Percentiles rank a stretch among this genome's conserved stretches.
These are phyloP conservation scores for Dascillus cervinus DNA, from an alignment of 2,888 invertebrate species.

Conservation along the genomic window DNA sequence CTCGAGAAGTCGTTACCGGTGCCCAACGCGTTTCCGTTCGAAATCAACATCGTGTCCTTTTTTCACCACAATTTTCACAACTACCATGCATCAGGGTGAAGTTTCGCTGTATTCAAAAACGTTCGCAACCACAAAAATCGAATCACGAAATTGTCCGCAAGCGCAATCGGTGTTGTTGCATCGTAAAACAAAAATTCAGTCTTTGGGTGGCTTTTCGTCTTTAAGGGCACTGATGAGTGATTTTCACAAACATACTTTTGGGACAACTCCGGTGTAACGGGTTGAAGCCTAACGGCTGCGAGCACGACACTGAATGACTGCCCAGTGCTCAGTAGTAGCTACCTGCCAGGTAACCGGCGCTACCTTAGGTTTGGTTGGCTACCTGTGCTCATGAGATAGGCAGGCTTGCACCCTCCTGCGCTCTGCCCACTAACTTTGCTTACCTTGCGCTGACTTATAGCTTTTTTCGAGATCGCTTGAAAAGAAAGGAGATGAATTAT, in stretches of 20 bases:
- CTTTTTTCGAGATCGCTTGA: constrained; percentile 9
- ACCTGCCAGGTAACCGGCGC: constrained; percentile 40
- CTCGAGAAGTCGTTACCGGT: constrained; percentile 44
- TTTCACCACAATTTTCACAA: not conserved
- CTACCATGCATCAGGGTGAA: too few relatives aligned
- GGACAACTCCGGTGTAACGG: too few relatives aligned
- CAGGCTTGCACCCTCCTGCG: constrained; percentile 39
- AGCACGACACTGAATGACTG: constrained; percentile 44
- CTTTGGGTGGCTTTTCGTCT: too few relatives aligned
- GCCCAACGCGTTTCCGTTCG: constrained; percentile 53
- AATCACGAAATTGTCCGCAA: too few relatives aligned
- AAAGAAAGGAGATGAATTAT: constrained; percentile 6
- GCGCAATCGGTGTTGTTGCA: too few relatives aligned
- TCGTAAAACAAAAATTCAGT: too few relatives aligned
- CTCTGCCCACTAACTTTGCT: constrained; percentile 39
- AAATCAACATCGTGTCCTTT: constrained; percentile 52
- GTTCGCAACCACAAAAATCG: too few relatives aligned
- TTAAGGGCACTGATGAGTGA: too few relatives aligned
- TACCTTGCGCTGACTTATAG: constrained; percentile 26
- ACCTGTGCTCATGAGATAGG: constrained; percentile 40
- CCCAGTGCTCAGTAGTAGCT: constrained; percentile 33
- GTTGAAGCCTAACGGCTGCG: constrained; percentile 40
- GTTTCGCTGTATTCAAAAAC: too few relatives aligned
- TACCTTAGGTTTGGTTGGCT: constrained; percentile 42
- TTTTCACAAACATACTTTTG: too few relatives aligned